A percentile compares a stretch with the other conserved stretches of the same genome.
These are phyloP conservation scores for Herpailurus yagouaroundi DNA, from an alignment of 2,113 vertebrate genomes.

Conservation along the genomic window DNA sequence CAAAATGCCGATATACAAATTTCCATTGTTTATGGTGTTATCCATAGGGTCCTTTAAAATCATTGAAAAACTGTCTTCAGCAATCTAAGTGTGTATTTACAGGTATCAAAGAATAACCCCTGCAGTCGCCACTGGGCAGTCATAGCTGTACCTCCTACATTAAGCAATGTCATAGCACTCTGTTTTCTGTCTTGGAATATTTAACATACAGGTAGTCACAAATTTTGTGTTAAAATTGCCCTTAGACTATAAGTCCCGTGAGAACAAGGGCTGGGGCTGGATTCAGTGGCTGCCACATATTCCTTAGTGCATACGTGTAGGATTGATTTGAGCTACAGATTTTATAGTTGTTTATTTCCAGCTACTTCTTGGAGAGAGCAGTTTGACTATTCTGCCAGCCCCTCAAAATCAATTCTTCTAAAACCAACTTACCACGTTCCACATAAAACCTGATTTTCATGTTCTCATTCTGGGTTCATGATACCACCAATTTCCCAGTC, in stretches of 20 bases:
- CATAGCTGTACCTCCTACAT: not conserved
- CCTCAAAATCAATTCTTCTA: slow-evolving; percentile 67
- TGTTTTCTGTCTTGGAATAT: not conserved
- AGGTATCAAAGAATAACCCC: not conserved
- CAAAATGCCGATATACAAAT: not conserved
- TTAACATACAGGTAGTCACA: not conserved
- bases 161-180: not conserved
- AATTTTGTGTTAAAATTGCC: not conserved
- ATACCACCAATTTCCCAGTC: slow-evolving; percentile 60
- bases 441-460: slow-evolving; percentile 72
- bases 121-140: not conserved
- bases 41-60: not conserved
- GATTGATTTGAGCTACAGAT: slow-evolving; percentile 25
- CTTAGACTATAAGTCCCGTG: not conserved
- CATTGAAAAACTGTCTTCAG: not conserved
- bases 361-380: slow-evolving; percentile 34
- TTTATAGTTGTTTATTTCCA: slow-evolving; percentile 48
- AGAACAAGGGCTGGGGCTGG: not conserved
- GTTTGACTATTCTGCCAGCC: slow-evolving; percentile 53
- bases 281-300: not conserved
- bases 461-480: slow-evolving; percentile 74
- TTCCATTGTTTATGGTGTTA: not conserved
- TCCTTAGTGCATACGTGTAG: not conserved
- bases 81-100: not conserved
- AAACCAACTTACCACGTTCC: slow-evolving; percentile 60